Evolutionary conservation across 2,797 vertebrate species (phyloP), one percentile per base, ranked within the genome.

Genomic region (Falco columbarius): DNA sequence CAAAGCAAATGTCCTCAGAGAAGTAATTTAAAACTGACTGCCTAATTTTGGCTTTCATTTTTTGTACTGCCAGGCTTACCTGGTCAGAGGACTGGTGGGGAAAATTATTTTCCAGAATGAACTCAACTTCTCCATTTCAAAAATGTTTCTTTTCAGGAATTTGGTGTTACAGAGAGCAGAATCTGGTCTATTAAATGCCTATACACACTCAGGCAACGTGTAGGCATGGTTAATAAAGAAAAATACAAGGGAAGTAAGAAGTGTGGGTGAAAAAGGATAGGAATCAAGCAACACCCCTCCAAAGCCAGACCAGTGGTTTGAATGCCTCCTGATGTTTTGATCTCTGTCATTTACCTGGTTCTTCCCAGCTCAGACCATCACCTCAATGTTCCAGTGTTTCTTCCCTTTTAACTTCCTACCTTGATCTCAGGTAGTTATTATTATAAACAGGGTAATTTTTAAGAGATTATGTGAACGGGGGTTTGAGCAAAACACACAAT

Each of bases 401-500:
- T 49, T 84, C 40, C 22, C 12, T 68, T 44, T 12, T 21, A 52
- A 47, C 11, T 34, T 74, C 23, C 75, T 34, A 30, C 49, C 42
- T 83, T 65, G 36, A 58, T 36, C 36, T 77, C 75, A 77, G 36
- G 13, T 16, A 52, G 26, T 46, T 54, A 19, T 32, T 71, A 18
- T 6, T 11, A 49, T 3, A 44, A 92, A 36, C 12, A 49, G 10
- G 7, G 8, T 14, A 22, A 67, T 32, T 62, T 26, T 12, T 81
- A 82, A 40, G 21, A 88, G 30, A 15, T 54, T 55, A 34, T 27
- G 46, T 14, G 29, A 12, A 81, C 0, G 3, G 23, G 22, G 16
- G 9, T 56, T 91, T 90, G 76, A 93, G 71, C 21, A 76, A 94
- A 93, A 89, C 2, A 11, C 89, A 83, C 82, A 93, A 56, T 76